Evolutionary conservation across 2,888 invertebrate genomes (phyloP), one percentile per base, ranked within the genome.

Genomic region (Lasioglossum villosulum): DNA sequence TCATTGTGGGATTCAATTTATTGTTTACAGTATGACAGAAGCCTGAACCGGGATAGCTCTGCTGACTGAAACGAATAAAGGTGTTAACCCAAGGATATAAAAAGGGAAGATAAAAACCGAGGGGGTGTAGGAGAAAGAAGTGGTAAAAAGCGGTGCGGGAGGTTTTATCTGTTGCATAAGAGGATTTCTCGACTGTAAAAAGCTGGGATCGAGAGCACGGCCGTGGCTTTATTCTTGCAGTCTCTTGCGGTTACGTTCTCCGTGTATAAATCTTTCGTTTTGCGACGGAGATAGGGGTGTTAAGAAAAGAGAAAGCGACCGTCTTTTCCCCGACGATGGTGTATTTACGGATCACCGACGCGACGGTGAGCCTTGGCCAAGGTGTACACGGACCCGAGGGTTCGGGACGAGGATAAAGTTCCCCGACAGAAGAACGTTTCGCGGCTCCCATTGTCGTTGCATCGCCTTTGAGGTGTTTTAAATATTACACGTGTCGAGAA

Each of bases 171-270:
- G 72, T 73, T 76, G 78, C 86, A 78, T 89, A 89, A 89, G 89
- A 84, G 89, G 89, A 89, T 89, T 89, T 84, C 86, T 84, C 80
- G 80, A 63, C 77, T 88, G 88, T 84, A 89, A 85, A 88, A 89
- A 82, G 88, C 84, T 75, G 85, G 87, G 74, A 87, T 89, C 89
- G 83, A 87, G 87, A 88, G 89, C 88, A 83, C 76, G 78, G 45
- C 76, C 76, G 83, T 84, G 78, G 82, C 82, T 88, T 89, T 89
- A 89, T 88, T 89, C 86, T 82, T 80, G 80, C 78, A 83, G 87
- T 83, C 83, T 86, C 86, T 86, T 72, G 87, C 86, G 86, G 89
- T 86, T 83, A 86, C 83, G 74, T 56, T 77, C 82, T 73, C 42
- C 79, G 76, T 52, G 75, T 71, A 75, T 86, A 82, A 85, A 79